Base-by-base conservation (phyloP, 2,113 vertebrate genomes). In the Acanthisitta chloris region DNA sequence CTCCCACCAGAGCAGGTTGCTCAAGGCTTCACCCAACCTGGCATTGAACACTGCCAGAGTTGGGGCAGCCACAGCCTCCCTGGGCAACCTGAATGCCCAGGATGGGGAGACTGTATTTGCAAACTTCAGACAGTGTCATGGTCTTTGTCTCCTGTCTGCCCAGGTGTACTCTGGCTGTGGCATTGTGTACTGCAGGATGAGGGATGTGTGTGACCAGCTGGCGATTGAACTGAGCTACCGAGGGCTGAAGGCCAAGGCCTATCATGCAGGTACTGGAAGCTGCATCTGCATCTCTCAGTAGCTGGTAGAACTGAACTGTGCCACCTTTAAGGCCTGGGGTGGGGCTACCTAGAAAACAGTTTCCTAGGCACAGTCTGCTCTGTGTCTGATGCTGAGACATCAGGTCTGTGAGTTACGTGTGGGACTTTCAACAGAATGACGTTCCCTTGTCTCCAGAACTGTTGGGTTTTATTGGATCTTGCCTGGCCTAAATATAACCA, bases 141-240 rank as follows among this genome's bases (percentile, higher is more conserved):
- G 66, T 8, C 67, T 78, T 67, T 88, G n/a, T 87, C 20, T 90
- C 59, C 46, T 66, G 33, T 58, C 36, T 78, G 49, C 62, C 66
- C 91, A 97, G 98, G 87, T 61, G 17, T 97, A 96, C 51, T 96
- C 96, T 0, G 99, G 99, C 16, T 99, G 99, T 90, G 99, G 99
- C 91, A 99, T 99, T 42, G 97, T 99, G 71, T 99, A 99, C 97
- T 99, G 99, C 97, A 98, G 99, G 86, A 99, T 98, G 94, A 98
- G 99, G 94, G 99, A 99, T 2, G 88, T 97, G 84, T 99, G 99
- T 97, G 99, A 99, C 86, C 98, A 98, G 24, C 98, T 99, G 93
- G 99, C 99, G 9, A 92, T 97, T 64, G 98, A 99, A 84, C 94
- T 99, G 91, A 99, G 98, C 74, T 98, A 98, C 85, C 97, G 99